Percentiles rank a stretch among this genome's conserved stretches.
Evolutionary conservation across 2,797 vertebrate genomes (phyloP).

Genomic region (Propithecus perrieri): DNA sequence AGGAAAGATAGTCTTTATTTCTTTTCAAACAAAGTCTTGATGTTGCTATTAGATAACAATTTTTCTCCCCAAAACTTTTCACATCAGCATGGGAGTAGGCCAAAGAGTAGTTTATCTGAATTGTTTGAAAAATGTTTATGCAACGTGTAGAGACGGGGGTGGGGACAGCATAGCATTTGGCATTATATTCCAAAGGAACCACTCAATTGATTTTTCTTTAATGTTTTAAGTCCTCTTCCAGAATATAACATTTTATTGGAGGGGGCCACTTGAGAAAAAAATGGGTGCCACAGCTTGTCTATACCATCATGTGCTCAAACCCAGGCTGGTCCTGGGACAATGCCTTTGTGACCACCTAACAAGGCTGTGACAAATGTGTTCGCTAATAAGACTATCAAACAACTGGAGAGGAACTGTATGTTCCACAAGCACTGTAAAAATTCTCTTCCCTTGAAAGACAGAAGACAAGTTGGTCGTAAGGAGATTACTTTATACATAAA

Average conservation of each 20-base stretch:
- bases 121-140: slow-evolving; percentile 29
- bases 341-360: not conserved
- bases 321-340: not conserved
- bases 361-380: slow-evolving; percentile 8
- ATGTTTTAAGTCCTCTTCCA: slow-evolving; percentile 2
- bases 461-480: slow-evolving; percentile 51
- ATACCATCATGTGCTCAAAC: not conserved
- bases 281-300: not conserved
- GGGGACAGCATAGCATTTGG: not conserved
- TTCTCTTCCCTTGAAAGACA: slow-evolving; percentile 45
- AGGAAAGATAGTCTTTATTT: not conserved
- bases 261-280: not conserved
- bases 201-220: not conserved
- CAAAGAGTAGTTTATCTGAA: not conserved
- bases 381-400: slow-evolving; percentile 2
- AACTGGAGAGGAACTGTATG: not conserved
- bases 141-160: not conserved
- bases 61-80: not conserved
- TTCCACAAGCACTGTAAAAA: slow-evolving; percentile 33
- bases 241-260: not conserved
- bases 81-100: not conserved
- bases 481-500: slow-evolving; percentile 70
- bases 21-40: not conserved
- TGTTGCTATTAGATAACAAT: not conserved
- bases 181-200: not conserved